Evolutionary conservation across 2,797 vertebrate genomes (phyloP), one percentile per base, ranked within the genome.

Genomic region (Takifugu ocellatus): DNA sequence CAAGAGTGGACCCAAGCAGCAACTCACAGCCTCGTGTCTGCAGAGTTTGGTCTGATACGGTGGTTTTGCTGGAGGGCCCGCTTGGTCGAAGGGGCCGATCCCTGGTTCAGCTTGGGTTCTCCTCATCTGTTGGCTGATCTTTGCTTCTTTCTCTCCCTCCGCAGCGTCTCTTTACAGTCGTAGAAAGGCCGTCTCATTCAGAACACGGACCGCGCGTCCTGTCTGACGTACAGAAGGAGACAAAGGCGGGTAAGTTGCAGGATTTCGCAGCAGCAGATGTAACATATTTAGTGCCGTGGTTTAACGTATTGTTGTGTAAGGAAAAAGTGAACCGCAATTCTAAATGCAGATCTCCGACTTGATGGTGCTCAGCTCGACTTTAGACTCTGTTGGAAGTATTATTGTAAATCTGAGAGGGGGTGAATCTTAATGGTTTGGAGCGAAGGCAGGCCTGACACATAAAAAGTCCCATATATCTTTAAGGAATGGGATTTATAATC

Each of bases 71-170:
- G 31, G 31, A 9, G 42, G 56, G 39, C 49, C 52, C 56, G 50
- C 55, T 58, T 56, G 63, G 83, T 81, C 74, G 71, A 81, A 74
- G 74, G 77, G 83, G 87, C 69, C 49, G 81, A 79, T 73, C 76
- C 68, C 14, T 24, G 49, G 78, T 86, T 87, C 77, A 79, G 83
- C 85, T 81, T 88, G 74, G 75, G 68, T 88, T 86, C 74, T 84
- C 62, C 71, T 88, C 76, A 75, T 88, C 85, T 81, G 77, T 84
- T 87, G 80, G 75, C 79, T 87, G 75, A 79, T 86, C 72, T 67
- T 50, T 49, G 62, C 36, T 6, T 27, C 50, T 49, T 21, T 57
- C 26, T 71, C 25, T 61, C 36, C 60, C 62, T 54, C 51, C 59
- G 46, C 65, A 47, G 66, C 50, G 53, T 56, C 66, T 43, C 48